phyloP scores from a whole-genome alignment of 2,888 invertebrate genomes.

The Athalia cordata region DNA sequence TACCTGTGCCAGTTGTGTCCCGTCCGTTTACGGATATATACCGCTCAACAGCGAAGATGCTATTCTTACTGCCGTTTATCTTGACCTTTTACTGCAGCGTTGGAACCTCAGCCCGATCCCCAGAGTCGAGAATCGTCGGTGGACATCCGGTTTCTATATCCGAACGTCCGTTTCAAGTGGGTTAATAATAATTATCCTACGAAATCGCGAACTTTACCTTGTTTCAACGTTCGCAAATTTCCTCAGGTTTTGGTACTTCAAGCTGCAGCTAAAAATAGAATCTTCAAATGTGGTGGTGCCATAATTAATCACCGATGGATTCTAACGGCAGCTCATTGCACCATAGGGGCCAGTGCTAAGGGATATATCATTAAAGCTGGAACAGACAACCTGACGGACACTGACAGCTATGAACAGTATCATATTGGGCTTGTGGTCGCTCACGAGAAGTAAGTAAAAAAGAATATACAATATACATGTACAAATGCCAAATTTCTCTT shows the following conservation, averaged over 20 bases:
- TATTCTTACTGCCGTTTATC: constrained; percentile 7
- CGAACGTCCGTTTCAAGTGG: constrained; percentile 34
- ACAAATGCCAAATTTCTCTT: too few relatives aligned
- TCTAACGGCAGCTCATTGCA: constrained; percentile 32
- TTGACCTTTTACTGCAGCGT: constrained; percentile 1
- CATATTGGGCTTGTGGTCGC: neutral
- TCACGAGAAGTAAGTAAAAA: neutral
- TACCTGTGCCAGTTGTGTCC: constrained; percentile 9
- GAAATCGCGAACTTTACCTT: neutral
- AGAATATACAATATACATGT: neutral
- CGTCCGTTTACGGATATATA: neutral
- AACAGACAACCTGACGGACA: neutral
- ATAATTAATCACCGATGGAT: constrained; percentile 21
- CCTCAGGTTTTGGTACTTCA: neutral
- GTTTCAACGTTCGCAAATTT: neutral
- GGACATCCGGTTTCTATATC: constrained; percentile 8
- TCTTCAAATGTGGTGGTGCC: neutral
- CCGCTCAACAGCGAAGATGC: constrained; percentile 5
- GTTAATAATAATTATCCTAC: neutral
- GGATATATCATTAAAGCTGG: neutral
- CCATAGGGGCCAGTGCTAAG: neutral
- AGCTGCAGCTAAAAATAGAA: neutral
- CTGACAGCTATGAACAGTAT: neutral
- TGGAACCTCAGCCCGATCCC: neutral
- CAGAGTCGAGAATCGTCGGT: constrained; percentile 20